These are phyloP conservation scores for Poeciliopsis paucimaculata DNA, from an alignment of 2,797 vertebrate species.

Conservation along the genomic window DNA sequence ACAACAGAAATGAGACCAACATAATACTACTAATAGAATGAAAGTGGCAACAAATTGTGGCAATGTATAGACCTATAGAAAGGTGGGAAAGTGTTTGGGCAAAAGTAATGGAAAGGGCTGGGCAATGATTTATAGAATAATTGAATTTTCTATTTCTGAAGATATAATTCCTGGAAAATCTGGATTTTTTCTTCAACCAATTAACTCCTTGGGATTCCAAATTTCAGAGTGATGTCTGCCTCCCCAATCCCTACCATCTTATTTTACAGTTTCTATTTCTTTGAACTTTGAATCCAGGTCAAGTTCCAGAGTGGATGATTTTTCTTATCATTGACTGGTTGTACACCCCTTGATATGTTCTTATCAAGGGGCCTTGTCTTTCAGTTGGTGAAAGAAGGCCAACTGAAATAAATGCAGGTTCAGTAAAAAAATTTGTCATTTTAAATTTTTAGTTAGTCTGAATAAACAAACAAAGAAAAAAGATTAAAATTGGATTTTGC, in stretches of 20 bases:
- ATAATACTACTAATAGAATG: not conserved
- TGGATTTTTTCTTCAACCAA: not conserved
- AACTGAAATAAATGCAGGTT: not conserved
- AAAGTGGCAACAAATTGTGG: not conserved
- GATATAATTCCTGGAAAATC: not conserved
- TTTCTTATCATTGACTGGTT: no score
- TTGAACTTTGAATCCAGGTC: not conserved
- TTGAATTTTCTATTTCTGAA: not conserved
- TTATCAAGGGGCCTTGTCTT: no score
- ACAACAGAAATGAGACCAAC: not conserved
- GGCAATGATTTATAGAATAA: not conserved
- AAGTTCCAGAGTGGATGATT: not conserved
- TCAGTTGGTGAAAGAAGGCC: no score
- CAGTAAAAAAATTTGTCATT: not conserved
- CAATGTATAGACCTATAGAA: not conserved
- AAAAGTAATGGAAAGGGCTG: not conserved
- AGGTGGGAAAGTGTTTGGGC: not conserved
- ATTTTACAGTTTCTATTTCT: not conserved
- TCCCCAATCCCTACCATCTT: not conserved
- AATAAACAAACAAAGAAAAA: not conserved
- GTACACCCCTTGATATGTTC: no score
- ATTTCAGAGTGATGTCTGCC: not conserved
- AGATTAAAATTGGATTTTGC: not conserved
- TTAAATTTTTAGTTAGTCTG: not conserved
- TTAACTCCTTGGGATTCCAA: not conserved